Evolutionary conservation across 1,140 invertebrate genomes (phyloP), one percentile per base, ranked within the genome.

Genomic region (Drosophila jambulina): DNA sequence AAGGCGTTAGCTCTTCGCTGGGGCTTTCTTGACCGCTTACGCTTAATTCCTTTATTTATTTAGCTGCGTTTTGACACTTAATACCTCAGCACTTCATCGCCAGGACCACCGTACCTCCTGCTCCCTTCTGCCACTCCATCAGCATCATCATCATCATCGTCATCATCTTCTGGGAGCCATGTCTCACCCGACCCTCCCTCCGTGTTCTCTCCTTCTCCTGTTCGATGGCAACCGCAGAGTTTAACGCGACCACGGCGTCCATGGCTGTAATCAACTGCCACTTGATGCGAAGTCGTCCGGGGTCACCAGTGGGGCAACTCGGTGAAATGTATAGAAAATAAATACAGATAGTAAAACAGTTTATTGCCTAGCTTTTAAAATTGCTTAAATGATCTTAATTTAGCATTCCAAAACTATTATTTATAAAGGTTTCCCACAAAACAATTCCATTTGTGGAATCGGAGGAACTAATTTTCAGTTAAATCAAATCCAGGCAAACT

Each of bases 261-360:
- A 78, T 60, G 69, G 61, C 62, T 82, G 67, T 82, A 82, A 82
- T 82, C 79, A 82, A 82, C 79, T 78, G 79, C 60, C 79, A 81
- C 79, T 65, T 56, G 53, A 56, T 54, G 51, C 51, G 21, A 38
- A 54, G 51, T 36, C 67, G 53, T 72, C 57, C 59, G 56, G 42
- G 60, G 61, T 43, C 25, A 43, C 48, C 29, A 42, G 15, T 51
- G 60, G 79, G 65, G 23, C 25, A 34, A 27, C 4, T 0, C 8
- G 19, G 0, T 12, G n/a, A 38, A 59, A 34, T 53, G 15, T 21
- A 13, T 19, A 8, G 8, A 8, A 45, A 54, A 59, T 32, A 25
- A 10, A 12, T 23, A 57, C 53, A 27, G 29, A 21, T 27, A 4
- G 29, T 25, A 7, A 17, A 54, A 13, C 0, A 53, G 4, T 23